Percentiles rank a stretch among this genome's conserved stretches.
These are phyloP conservation scores for Ciona savignyi DNA, from an alignment of 23 tunicate species.

Conservation along the genomic window DNA sequence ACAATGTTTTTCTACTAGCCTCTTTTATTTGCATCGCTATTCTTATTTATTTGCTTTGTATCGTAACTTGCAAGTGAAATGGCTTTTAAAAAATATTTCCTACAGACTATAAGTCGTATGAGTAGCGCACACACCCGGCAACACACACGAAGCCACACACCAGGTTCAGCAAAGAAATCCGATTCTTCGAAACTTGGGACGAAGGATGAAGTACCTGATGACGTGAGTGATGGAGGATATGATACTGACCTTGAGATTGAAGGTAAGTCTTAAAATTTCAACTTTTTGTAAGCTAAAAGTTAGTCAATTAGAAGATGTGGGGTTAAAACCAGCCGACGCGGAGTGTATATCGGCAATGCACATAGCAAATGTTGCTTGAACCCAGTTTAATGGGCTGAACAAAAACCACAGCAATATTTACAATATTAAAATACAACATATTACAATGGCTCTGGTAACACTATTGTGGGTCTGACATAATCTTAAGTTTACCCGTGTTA, in stretches of 20 bases:
- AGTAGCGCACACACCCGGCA: constrained; percentile 72
- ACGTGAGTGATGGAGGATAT: constrained; percentile 83
- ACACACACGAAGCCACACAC: constrained; percentile 30
- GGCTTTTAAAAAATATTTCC: not conserved
- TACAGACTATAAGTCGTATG: constrained; percentile 70
- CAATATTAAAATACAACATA: too few relatives aligned
- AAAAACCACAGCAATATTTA: too few relatives aligned
- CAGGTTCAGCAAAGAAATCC: constrained; percentile 17
- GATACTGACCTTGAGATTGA: constrained; percentile 93
- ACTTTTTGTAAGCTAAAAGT: too few relatives aligned
- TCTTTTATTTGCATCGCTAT: not conserved
- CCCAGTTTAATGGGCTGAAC: too few relatives aligned
- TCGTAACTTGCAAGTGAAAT: not conserved
- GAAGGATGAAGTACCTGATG: constrained; percentile 35
- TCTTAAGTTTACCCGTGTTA: too few relatives aligned
- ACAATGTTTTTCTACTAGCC: too few relatives aligned
- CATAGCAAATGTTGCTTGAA: too few relatives aligned
- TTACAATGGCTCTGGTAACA: too few relatives aligned
- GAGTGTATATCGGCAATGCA: too few relatives aligned
- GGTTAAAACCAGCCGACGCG: too few relatives aligned
- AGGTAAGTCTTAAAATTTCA: constrained; percentile 28
- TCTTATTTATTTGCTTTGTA: constrained; percentile 7
- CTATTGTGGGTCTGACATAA: too few relatives aligned
- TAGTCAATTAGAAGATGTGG: too few relatives aligned
- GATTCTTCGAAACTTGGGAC: constrained; percentile 22